These are phyloP conservation scores for Candidula unifasciata DNA, from an alignment of 2,888 invertebrate genomes.

Conservation along the genomic window DNA sequence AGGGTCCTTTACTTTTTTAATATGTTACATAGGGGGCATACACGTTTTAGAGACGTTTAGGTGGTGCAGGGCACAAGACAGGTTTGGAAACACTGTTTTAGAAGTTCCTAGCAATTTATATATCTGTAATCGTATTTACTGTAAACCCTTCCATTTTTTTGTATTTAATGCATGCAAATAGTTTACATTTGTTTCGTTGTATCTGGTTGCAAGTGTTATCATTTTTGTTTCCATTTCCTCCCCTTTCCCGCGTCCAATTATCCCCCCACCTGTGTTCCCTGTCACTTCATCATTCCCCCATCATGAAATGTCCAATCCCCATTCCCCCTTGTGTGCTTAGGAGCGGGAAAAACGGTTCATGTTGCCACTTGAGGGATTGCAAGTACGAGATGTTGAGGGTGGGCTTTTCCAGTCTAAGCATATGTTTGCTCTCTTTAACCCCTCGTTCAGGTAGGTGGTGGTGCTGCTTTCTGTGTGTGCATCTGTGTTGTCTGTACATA, in stretches of 20 bases:
- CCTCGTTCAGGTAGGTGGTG: conserved; percentile 88
- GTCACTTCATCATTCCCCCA: background rate
- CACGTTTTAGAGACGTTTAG: too few species aligned
- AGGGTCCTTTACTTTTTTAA: too few species aligned
- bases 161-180: background rate
- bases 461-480: background rate
- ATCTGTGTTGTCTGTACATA: background rate
- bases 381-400: conserved; percentile 96
- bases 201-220: background rate
- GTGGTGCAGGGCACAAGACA: too few species aligned
- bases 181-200: background rate
- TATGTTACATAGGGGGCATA: too few species aligned
- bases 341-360: conserved; percentile 99
- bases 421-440: conserved; percentile 98
- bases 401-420: conserved; percentile 96
- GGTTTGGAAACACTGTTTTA: too few species aligned
- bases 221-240: background rate
- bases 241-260: background rate
- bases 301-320: background rate
- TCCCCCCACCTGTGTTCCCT: background rate
- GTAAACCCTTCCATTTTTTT: background rate
- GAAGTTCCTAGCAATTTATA: background rate
- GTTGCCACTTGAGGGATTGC: conserved; percentile 97
- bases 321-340: conserved; percentile 81
- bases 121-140: background rate